Conservation (phyloP, 2,797 vertebrate genomes). For the Onychomys torridus region DNA sequence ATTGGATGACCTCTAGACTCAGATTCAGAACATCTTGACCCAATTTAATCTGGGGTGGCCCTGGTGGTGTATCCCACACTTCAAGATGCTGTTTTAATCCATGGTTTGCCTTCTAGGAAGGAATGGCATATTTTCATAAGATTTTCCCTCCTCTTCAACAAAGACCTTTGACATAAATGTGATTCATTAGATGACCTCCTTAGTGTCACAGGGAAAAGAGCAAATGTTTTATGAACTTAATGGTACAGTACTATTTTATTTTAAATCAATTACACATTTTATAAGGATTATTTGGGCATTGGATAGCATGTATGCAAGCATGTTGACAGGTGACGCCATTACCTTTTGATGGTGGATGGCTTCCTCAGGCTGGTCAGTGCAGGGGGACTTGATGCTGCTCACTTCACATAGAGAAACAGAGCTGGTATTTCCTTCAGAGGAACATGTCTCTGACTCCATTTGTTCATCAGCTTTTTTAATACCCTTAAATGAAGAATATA, state of each 20-base stretch:
- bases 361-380: slow-evolving; percentile 48
- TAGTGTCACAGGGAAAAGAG: neutral
- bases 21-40: neutral
- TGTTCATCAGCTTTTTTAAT: slow-evolving; percentile 70
- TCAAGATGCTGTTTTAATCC: neutral
- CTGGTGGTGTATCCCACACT: neutral
- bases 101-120: neutral
- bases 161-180: neutral
- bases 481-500: slow-evolving; percentile 70
- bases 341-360: slow-evolving; percentile 64
- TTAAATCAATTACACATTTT: neutral
- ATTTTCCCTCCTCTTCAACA: neutral
- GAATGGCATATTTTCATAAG: neutral
- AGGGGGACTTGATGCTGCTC: neutral
- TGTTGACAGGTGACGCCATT: neutral
- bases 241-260: neutral
- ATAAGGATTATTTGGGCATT: slow-evolving; percentile 3
- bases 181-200: neutral
- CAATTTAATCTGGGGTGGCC: neutral
- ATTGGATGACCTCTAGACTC: neutral
- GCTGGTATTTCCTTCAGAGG: slow-evolving; percentile 25
- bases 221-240: neutral
- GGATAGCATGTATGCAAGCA: neutral
- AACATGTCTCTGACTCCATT: neutral
- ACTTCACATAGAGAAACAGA: slow-evolving; percentile 14